A percentile compares a stretch with the other conserved stretches of the same genome.
Evolutionary conservation across 2,113 vertebrate species (phyloP).

Genomic region (Neolamprologus hecqui): DNA sequence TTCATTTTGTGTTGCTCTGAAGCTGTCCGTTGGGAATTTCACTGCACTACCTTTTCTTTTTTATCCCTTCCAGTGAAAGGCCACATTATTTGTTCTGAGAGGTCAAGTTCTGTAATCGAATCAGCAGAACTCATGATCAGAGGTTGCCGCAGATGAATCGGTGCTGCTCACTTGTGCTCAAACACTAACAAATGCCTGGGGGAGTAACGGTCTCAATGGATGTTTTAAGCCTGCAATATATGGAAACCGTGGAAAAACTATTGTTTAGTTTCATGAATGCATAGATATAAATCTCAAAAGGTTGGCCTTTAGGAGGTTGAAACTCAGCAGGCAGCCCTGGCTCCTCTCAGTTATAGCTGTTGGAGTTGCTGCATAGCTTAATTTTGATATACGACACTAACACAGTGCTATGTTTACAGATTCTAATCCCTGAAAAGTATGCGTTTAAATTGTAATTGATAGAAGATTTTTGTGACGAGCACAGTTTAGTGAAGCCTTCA

Average conservation of each 20-base stretch:
- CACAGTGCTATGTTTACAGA: not conserved
- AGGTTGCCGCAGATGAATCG: conserved; percentile 6
- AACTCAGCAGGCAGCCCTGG: not conserved
- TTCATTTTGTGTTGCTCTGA: not conserved
- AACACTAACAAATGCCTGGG: not conserved
- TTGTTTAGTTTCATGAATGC: conserved; percentile 33
- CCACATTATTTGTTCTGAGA: not conserved
- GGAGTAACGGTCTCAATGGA: conserved; percentile 18
- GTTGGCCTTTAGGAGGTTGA: not conserved
- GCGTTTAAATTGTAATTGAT: not conserved
- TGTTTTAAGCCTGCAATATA: not conserved
- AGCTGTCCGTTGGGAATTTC: not conserved
- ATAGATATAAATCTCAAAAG: conserved; percentile 3
- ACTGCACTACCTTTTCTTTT: not conserved
- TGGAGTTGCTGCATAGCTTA: not conserved
- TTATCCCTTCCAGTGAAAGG: conserved; percentile 17
- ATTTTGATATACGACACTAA: not conserved
- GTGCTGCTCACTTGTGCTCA: not conserved
- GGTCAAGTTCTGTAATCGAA: not conserved
- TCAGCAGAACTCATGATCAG: not conserved
- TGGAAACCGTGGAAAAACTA: not conserved
- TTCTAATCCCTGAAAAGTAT: not conserved
- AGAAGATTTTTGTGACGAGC: not conserved
- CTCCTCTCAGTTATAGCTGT: not conserved
- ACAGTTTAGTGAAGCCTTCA: not conserved